These are phyloP conservation scores for Frankliniella intonsa DNA, from an alignment of 2,888 invertebrate species.

Conservation along the genomic window DNA sequence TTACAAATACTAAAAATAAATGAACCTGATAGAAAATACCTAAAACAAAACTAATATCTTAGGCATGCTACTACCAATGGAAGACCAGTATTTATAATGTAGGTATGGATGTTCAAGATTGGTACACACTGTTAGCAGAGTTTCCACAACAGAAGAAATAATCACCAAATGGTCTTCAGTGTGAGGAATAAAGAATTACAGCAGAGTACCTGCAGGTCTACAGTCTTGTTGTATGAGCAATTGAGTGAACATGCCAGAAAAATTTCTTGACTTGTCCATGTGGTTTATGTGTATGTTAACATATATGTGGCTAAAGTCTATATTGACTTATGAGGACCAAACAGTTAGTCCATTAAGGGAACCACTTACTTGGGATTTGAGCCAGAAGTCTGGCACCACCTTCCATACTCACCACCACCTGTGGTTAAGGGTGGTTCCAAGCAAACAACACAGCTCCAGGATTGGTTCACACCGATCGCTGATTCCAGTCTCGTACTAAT, in stretches of 20 bases:
- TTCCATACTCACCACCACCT: constrained; percentile 20
- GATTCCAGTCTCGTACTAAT: constrained; percentile 26
- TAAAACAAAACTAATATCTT: neutral
- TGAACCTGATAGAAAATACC: neutral
- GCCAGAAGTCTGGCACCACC: constrained; percentile 2
- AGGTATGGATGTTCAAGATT: neutral
- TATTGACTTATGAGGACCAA: neutral
- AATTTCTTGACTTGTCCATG: neutral
- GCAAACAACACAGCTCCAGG: constrained; percentile 22
- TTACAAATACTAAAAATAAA: no score
- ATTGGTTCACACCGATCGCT: constrained; percentile 24
- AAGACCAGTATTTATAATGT: neutral
- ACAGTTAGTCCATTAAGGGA: constrained; percentile 11
- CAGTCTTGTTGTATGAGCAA: neutral
- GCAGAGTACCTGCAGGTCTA: neutral
- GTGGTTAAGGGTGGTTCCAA: neutral
- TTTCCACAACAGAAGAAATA: neutral
- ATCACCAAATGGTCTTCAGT: neutral
- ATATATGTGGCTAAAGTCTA: neutral
- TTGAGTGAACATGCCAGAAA: neutral
- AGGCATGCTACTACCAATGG: neutral
- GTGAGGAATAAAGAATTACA: neutral
- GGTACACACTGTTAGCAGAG: neutral
- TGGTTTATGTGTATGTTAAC: neutral
- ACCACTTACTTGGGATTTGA: constrained; percentile 5